A percentile compares a stretch with the other conserved stretches of the same genome.
phyloP scores from a whole-genome alignment of 2,797 vertebrate species.

The Amazona finschi region DNA sequence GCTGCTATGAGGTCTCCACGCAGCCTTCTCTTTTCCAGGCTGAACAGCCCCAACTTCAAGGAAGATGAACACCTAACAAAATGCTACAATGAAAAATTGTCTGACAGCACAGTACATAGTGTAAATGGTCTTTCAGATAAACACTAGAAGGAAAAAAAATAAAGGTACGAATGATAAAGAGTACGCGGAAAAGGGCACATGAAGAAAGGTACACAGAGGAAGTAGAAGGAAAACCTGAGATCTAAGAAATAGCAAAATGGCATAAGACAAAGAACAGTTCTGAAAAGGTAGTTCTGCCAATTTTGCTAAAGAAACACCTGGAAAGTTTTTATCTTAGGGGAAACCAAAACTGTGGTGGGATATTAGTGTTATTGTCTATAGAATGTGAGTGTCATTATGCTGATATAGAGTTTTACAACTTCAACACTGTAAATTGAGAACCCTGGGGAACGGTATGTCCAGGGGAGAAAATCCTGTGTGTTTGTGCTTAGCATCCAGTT shows the following conservation, averaged over 20 bases:
- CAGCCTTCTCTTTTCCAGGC: too few relatives aligned
- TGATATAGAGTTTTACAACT: neutral
- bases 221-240: neutral
- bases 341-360: neutral
- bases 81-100: neutral
- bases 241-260: neutral
- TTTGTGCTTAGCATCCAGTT: neutral
- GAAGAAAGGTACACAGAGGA: neutral
- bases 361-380: neutral
- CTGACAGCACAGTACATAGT: neutral
- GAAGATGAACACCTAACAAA: neutral
- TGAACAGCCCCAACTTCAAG: neutral
- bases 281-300: neutral
- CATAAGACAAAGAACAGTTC: neutral
- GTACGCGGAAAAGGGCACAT: neutral
- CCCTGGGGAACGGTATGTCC: neutral
- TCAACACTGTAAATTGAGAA: neutral
- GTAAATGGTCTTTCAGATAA: neutral
- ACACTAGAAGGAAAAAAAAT: neutral
- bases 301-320: neutral
- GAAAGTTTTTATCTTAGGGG: neutral
- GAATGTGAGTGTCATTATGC: neutral
- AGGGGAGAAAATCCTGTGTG: neutral
- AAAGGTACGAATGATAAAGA: neutral
- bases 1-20: too few relatives aligned